Evolutionary conservation across 2,888 invertebrate genomes (phyloP).

Genomic region (Leptopilina myrica): DNA sequence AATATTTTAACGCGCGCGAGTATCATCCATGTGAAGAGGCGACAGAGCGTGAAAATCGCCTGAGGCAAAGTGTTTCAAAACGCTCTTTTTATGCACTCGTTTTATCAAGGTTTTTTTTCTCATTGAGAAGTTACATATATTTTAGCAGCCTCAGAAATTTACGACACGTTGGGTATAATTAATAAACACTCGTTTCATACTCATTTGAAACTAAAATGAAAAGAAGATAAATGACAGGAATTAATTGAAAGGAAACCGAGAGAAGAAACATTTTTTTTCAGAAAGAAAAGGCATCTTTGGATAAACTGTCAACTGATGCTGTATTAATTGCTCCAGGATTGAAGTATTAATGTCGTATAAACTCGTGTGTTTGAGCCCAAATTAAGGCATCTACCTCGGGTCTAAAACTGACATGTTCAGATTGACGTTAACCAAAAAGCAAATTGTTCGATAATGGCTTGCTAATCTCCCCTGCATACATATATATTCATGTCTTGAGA

Average conservation of each 20-base stretch:
- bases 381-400: background rate
- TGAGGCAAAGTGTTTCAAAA: constrained; percentile 18
- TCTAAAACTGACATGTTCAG: constrained; percentile 10
- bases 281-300: too few species aligned
- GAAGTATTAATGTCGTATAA: background rate
- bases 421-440: constrained; percentile 19
- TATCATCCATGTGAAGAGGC: constrained; percentile 30
- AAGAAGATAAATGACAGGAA: background rate
- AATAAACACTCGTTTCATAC: background rate
- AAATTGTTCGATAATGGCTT: constrained; percentile 26
- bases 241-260: too few species aligned
- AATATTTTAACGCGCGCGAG: constrained; percentile 36
- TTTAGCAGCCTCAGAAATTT: background rate
- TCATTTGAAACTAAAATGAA: background rate
- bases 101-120: constrained; percentile 2
- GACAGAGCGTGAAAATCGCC: constrained; percentile 22
- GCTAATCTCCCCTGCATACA: constrained; percentile 28
- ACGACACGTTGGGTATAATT: background rate
- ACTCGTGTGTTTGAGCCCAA: background rate
- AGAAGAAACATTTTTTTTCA: too few species aligned
- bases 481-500: background rate
- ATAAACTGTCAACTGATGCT: too few species aligned
- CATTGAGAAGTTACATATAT: constrained; percentile 18
- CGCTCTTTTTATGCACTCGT: constrained; percentile 8
- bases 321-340: too few species aligned